Percentiles rank a stretch among this genome's conserved stretches.
Evolutionary conservation across 2,888 invertebrate genomes (phyloP).

Genomic region (Eristalinus sepulchralis): DNA sequence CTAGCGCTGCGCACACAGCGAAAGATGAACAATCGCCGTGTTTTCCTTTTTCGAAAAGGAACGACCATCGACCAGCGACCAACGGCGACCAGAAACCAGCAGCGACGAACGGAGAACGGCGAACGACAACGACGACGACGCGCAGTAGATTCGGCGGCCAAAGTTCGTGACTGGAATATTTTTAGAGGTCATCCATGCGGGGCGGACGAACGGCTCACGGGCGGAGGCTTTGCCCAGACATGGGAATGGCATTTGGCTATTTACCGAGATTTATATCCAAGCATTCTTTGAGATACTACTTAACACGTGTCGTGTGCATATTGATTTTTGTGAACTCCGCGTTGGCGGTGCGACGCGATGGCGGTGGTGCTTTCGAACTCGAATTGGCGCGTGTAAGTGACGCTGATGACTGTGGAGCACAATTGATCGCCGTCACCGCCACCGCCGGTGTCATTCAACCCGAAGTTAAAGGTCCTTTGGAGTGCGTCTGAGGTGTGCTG

Average conservation of each 20-base stretch:
- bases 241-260: conserved; percentile 37
- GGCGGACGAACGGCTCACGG: neutral
- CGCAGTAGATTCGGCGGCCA: conserved; percentile 56
- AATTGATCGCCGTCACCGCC: neutral
- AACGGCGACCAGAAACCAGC: neutral
- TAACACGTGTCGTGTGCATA: conserved; percentile 34
- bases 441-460: conserved; percentile 11
- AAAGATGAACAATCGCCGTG: conserved; percentile 40
- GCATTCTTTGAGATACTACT: conserved; percentile 30
- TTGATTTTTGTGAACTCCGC: neutral
- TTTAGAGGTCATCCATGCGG: conserved; percentile 66
- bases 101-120: neutral
- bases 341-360: neutral
- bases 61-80: conserved; percentile 4
- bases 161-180: conserved; percentile 71
- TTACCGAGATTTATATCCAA: conserved; percentile 32
- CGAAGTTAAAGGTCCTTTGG: conserved; percentile 16
- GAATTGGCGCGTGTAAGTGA: neutral
- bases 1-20: neutral
- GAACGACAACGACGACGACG: neutral
- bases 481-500: neutral
- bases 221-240: conserved; percentile 21
- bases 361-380: neutral
- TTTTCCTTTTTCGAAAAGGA: conserved; percentile 57
- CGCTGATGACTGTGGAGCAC: neutral